Base-by-base conservation (phyloP, 2,888 invertebrate genomes). In the Brachycybe producta region DNA sequence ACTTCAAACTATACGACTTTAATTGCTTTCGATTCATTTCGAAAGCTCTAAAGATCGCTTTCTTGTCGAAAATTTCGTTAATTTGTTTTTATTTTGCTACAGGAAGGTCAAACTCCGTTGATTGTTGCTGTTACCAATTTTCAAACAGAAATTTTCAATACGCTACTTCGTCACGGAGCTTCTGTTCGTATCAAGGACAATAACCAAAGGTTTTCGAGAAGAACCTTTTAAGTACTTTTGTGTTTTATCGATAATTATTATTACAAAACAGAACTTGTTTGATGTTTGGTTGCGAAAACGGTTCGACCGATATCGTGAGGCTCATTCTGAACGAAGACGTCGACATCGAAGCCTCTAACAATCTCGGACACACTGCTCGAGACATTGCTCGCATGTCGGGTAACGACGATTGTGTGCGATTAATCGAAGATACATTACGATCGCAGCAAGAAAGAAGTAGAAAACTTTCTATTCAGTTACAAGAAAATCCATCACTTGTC, bases 371-470 rank as follows among this genome's bases (percentile, higher is more conserved):
- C 46, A 74, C 79, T 42, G 79, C 82, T 3, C 82, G 83, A 61
- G 78, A 83, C 32, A 78, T 81, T 57, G 82, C 83, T n/a, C 67
- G 82, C 47, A 80, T 81, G 60, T 75, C 80, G 60, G 81, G 81
- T 19, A 75, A 78, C 63, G 74, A 75, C 52, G 75, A 78, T 17
- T 46, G 46, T 26, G 8, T 46, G 5, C 23, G 11, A 3, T 5
- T 21, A 4, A 32, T 44, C 11, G n/a, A 17, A 15, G 34, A 15
- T n/a, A 15, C 28, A 4, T 11, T 15, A 26, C 19, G 26, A 26
- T 15, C 27, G 24, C 26, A 27, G 5, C n/a, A 11, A n/a, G 15
- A 27, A 27, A 27, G 26, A 26, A 24, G n/a, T 42, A 26, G 15
- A 30, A 30, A n/a, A n/a, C n/a, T n/a, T n/a, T n/a, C n/a, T n/a